Base-by-base conservation (phyloP, 2,113 vertebrate species). In the Dromaius novaehollandiae region DNA sequence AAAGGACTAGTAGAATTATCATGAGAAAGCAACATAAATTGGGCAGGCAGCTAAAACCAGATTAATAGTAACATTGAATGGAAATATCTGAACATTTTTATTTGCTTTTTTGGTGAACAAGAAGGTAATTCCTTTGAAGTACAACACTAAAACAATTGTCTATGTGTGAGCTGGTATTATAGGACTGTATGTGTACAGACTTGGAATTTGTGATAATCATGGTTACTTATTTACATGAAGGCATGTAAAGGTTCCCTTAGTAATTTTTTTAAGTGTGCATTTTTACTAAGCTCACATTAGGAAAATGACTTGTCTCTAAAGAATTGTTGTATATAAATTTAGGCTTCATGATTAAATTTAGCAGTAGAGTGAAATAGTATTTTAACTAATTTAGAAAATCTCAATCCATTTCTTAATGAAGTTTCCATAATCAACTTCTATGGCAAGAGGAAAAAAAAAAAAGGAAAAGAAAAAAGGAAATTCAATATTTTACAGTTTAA, bases 361-460 rank as follows among this genome's bases (percentile, higher is more conserved):
- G 68, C 65, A 70, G 63, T 70, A n/a, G 73, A 94, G 76, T 83
- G 70, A 88, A 83, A 78, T 60, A 93, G 70, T 89, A 87, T 91
- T 95, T 91, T 91, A 95, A 89, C 78, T 95, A 24, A 38, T 53
- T 93, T 96, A 89, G 84, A 89, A 94, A 91, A 82, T 83, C 89
- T 89, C 87, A 78, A 42, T 95, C 74, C 68, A 86, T 89, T 82
- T 66, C 55, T 75, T 94, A 97, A 94, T 94, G 84, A 94, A 88
- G 46, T 91, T 96, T 89, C 71, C 28, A 11, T 93, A 95, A 95
- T 88, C 82, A 91, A 50, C 11, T 96, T 89, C 58, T 11, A 28
- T 58, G 46, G n/a, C 17, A 46, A 19, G 9, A 53, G 38, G 17
- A 11, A 1, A 8, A 19, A 38, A 19, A 38, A 73, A 73, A 71